Evolutionary conservation across 2,113 vertebrate genomes (phyloP), one percentile per base, ranked within the genome.

Genomic region (Hirundichthys speculiger): DNA sequence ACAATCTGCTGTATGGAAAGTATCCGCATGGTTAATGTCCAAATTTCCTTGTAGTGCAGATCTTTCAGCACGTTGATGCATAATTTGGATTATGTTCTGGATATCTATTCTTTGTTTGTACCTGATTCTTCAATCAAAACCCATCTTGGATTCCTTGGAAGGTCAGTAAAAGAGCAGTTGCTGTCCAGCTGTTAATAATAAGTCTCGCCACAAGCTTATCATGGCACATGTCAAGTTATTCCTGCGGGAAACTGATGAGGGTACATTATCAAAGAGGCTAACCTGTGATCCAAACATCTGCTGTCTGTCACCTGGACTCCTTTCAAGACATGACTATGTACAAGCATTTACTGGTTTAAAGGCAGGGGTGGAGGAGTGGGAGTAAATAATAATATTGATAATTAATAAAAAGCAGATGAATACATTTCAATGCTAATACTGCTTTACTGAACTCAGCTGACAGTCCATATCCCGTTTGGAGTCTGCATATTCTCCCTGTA

Each of bases 201-300:
- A 86, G 82, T 76, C 69, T 70, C 52, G 53, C 41, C 74, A 74
- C 64, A 34, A 39, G 73, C 47, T 61, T 15, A 45, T 64, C 69
- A 69, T 57, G 47, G 53, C 82, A 67, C 61, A 69, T 41, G 75
- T 67, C 76, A 68, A 65, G 34, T 25, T 66, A 34, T 7, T 34
- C 30, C 30, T 34, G 30, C 9, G 30, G 30, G 30, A 79, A 63
- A 70, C 51, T 70, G 73, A 72, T 73, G 56, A 71, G 10, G 19
- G 46, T 86, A 79, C 82, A 34, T 34, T 9, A 34, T 82, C 71
- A 80, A 75, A 85, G 75, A 69, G 80, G 78, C 68, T 72, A 80
- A 79, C 75, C 77, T 80, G 77, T 83, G 79, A 88, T 86, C 83
- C 82, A 82, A 86, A 85, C 84, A 88, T 83, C 83, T 86, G 81